Evolutionary conservation across 2,888 invertebrate genomes (phyloP).

Genomic region (Helleia helle): DNA sequence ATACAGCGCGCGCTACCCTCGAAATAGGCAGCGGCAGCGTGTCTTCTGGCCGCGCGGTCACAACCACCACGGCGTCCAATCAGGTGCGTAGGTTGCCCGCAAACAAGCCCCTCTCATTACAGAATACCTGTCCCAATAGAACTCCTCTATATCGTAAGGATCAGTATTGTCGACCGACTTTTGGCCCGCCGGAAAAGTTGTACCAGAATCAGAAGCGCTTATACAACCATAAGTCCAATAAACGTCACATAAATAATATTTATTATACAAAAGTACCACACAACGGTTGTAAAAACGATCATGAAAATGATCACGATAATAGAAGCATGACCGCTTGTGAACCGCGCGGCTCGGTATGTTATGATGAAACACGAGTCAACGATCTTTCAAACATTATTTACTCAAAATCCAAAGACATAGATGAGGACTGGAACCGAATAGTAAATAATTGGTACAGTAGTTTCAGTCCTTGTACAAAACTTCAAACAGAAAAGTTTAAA

Average conservation of each 20-base stretch:
- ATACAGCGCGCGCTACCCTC: slow-evolving; percentile 67
- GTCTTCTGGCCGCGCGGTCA: slow-evolving; percentile 67
- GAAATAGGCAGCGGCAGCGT: slow-evolving; percentile 69
- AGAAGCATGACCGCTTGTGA: no score
- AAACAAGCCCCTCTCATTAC: no score
- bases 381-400: neutral
- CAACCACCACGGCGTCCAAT: slow-evolving; percentile 68
- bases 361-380: neutral
- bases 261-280: neutral
- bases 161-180: neutral
- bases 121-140: no score
- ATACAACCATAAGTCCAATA: neutral
- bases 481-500: no score
- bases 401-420: neutral
- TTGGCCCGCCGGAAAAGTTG: slow-evolving; percentile 3
- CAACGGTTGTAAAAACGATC: no score
- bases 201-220: neutral
- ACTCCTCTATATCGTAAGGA: neutral
- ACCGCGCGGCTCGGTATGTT: no score
- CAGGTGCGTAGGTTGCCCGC: slow-evolving; percentile 54
- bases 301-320: no score
- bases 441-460: slow-evolving; percentile 1
- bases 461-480: neutral
- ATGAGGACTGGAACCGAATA: neutral
- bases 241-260: no score